phyloP scores from a whole-genome alignment of 2,888 invertebrate genomes.

The Oeneis ivallda region DNA sequence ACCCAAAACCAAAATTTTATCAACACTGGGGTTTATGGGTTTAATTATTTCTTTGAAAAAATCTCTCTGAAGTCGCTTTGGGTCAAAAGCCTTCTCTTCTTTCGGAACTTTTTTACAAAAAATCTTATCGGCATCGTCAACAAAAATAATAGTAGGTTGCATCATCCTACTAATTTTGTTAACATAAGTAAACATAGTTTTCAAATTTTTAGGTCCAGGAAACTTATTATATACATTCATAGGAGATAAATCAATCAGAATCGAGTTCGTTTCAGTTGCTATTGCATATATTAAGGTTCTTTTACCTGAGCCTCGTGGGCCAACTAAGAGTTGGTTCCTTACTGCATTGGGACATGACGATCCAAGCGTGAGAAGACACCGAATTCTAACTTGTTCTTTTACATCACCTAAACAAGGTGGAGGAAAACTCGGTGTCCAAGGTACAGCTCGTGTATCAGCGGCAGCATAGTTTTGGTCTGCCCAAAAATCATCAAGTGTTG shows the following conservation, averaged over 20 bases:
- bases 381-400: conserved; percentile 80
- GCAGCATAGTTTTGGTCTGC: conserved; percentile 86
- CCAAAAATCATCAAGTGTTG: conserved; percentile 83
- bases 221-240: conserved; percentile 86
- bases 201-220: conserved; percentile 84
- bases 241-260: conserved; percentile 89
- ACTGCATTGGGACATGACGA: conserved; percentile 65
- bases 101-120: conserved; percentile 86
- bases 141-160: conserved; percentile 88
- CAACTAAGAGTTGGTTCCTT: conserved; percentile 85
- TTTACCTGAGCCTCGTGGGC: conserved; percentile 87
- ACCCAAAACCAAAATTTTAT: conserved; percentile 86
- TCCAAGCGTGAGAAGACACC: conserved; percentile 83
- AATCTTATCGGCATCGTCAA: conserved; percentile 85
- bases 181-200: conserved; percentile 84
- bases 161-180: conserved; percentile 84
- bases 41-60: conserved; percentile 87
- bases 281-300: conserved; percentile 86
- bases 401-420: conserved; percentile 83
- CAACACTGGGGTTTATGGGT: conserved; percentile 80
- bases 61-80: conserved; percentile 85
- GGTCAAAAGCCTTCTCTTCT: conserved; percentile 84
- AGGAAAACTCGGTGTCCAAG: conserved; percentile 73
- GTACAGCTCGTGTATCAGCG: conserved; percentile 70
- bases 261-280: conserved; percentile 87